Evolutionary conservation across 53 echinoderm and acorn worm species (phyloP), one percentile per base, ranked within the genome.

Genomic region (Pentamera pediparva): DNA sequence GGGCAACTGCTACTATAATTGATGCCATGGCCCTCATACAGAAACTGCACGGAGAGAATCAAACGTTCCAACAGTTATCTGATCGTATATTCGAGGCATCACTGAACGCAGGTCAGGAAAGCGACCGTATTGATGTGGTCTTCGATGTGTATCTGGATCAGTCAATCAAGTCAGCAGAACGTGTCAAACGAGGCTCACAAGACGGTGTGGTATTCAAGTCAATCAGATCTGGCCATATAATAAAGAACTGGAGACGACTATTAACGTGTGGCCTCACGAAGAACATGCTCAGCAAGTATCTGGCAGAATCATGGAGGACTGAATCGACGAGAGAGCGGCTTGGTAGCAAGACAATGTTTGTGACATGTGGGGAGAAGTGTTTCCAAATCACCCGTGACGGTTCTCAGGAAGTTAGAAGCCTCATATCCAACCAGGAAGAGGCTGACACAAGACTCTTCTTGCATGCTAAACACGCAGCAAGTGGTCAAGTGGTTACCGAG

Each of bases 371-470:
- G 28, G 38, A 35, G 21, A 21, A 13, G 19, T 78, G 38, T 56
- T 74, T 55, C 34, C 54, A 55, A 27, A 12, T 59, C 40, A 39
- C 75, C n/a, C 19, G 20, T 15, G 56, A 76, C 27, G 28, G 29
- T 6, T 76, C 17, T 22, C 24, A 36, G 20, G 76, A 76, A 55
- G 61, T 76, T 38, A 35, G 15, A 40, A 32, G 39, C 24, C 60
- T 76, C 30, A 17, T 17, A 29, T 59, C 60, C 4, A 24, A 24
- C 25, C 82, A 82, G 36, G 82, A 82, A 36, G 82, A 82, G 52
- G 82, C 82, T 30, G 76, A 82, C 82, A 76, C 76, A 47, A 52
- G 82, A 21, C 55, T 80, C 38, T 33, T 80, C 30, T 47, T 80
- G 9, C 73, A 80, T 73, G 73, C 80, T 36, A 5, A 4, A 4